Base-by-base conservation (phyloP, 2,113 vertebrate species). In the Dendrocopos noguchii region DNA sequence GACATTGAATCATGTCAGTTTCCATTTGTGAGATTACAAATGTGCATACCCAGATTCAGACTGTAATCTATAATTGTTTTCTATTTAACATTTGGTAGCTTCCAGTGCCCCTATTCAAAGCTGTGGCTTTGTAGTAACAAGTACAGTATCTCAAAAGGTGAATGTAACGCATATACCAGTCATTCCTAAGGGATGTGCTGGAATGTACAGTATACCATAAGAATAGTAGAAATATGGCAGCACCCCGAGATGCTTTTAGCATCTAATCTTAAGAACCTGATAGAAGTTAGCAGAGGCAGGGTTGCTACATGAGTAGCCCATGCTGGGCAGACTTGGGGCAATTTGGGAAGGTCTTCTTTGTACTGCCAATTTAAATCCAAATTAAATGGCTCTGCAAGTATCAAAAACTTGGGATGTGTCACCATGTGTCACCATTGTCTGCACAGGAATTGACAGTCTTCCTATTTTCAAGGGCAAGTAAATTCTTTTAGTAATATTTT, bases 1-100 rank as follows among this genome's bases (percentile, higher is more conserved):
- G 55, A 44, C 87, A 94, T 91, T 90, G 90, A 85, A 85, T 94
- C 28, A 66, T 55, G 55, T 66, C 75, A 53, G 22, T 61, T 73
- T 91, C 28, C 46, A 82, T 93, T 91, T 77, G 34, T 80, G 39
- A 85, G n/a, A 57, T 61, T 65, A 42, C 10, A 36, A 53, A 73
- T 82, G 13, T 12, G 22, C 72, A 34, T 53, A 34, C 5, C 20
- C 46, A 39, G 15, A 76, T 87, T 57, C 61, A 72, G 44, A 57
- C 17, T 64, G 12, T 67, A 72, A 72, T 87, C 75, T 72, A 52
- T 52, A 52, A 52, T 56, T 57, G 19, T 3, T 91, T 79, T 87
- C 21, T 70, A 80, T 87, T 84, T 84, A 73, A 74, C 78, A 47
- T 55, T 12, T 73, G 34, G 4, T 64, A 24, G 9, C 25, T 79